phyloP scores from a whole-genome alignment of 1,140 invertebrate genomes.

The Heliconius melpomene region DNA sequence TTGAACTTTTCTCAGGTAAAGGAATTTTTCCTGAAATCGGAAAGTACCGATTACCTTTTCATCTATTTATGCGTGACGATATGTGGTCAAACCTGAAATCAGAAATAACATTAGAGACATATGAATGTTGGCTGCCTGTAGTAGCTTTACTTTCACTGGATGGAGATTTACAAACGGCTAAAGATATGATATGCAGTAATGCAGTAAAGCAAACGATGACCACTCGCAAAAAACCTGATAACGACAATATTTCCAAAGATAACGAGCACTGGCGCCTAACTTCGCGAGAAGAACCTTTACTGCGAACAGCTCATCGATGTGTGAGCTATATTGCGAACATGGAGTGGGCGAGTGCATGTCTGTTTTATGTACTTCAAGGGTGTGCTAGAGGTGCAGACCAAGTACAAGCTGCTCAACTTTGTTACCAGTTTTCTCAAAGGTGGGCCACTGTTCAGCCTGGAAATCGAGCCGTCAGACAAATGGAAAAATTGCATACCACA shows the following conservation, averaged over 20 bases:
- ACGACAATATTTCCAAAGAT: constrained; percentile 54
- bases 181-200: constrained; percentile 80
- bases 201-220: constrained; percentile 80
- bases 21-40: constrained; percentile 79
- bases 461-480: constrained; percentile 75
- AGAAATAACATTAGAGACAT: constrained; percentile 78
- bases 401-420: constrained; percentile 82
- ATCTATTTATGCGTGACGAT: constrained; percentile 74
- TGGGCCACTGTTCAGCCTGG: constrained; percentile 77
- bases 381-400: constrained; percentile 81
- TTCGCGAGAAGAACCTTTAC: constrained; percentile 68
- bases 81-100: constrained; percentile 79
- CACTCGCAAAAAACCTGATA: constrained; percentile 57
- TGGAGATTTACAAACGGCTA: constrained; percentile 69
- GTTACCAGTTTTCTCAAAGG: constrained; percentile 82
- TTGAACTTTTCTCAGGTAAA: constrained; percentile 78
- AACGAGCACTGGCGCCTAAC: constrained; percentile 67
- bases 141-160: constrained; percentile 69
- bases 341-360: constrained; percentile 80
- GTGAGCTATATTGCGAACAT: constrained; percentile 77
- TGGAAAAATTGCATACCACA: constrained; percentile 80
- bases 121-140: constrained; percentile 75
- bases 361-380: constrained; percentile 78
- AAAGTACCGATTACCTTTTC: constrained; percentile 75
- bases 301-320: constrained; percentile 73